A percentile compares a stretch with the other conserved stretches of the same genome.
These are phyloP conservation scores for Percopsis omiscomaycus DNA, from an alignment of 2,797 vertebrate species.

Conservation along the genomic window DNA sequence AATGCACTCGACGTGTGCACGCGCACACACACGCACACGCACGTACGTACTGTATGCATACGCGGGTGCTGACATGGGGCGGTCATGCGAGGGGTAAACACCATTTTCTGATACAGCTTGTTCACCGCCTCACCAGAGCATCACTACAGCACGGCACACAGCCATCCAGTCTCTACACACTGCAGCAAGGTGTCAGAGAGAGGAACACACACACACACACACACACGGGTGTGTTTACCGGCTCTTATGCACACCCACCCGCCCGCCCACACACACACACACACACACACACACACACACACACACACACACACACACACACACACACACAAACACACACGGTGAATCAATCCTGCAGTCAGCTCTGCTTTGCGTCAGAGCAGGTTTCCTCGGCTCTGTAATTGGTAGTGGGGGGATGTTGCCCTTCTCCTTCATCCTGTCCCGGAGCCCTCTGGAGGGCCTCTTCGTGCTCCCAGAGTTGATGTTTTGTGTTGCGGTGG, in stretches of 20 bases:
- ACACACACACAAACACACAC: neutral
- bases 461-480: slow-evolving; percentile 18
- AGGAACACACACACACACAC: too few species aligned
- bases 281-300: slow-evolving; percentile 36
- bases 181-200: slow-evolving; percentile 25
- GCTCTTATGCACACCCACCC: neutral
- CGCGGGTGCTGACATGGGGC: slow-evolving; percentile 46
- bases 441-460: slow-evolving; percentile 38
- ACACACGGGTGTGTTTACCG: too few species aligned
- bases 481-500: slow-evolving; percentile 7
- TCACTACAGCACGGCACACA: slow-evolving; percentile 54
- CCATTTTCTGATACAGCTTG: slow-evolving; percentile 57
- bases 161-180: slow-evolving; percentile 42
- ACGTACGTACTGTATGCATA: slow-evolving; percentile 13
- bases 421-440: slow-evolving; percentile 33
- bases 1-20: too few species aligned
- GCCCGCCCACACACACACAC: slow-evolving; percentile 36
- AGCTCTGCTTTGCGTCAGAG: slow-evolving; percentile 52
- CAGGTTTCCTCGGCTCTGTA: slow-evolving; percentile 47
- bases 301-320: slow-evolving; percentile 11
- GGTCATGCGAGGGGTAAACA: slow-evolving; percentile 59
- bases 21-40: neutral
- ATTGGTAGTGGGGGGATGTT: slow-evolving; percentile 25
- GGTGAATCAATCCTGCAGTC: slow-evolving; percentile 54
- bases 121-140: slow-evolving; percentile 47